Conservation (phyloP, 2,797 vertebrate species). For the Dendrocincla fuliginosa region DNA sequence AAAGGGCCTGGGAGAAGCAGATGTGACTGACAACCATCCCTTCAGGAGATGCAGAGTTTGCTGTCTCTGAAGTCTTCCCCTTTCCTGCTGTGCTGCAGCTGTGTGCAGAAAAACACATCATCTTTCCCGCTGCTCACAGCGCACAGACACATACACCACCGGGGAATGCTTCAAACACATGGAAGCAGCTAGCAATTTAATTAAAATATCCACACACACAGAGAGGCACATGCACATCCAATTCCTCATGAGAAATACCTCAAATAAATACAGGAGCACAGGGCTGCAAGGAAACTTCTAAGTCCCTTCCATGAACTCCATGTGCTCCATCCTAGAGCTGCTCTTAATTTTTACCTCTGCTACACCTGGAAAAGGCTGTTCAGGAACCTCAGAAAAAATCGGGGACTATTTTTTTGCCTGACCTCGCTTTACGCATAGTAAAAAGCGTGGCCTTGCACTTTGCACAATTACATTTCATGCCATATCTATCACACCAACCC, state of each 20-base stretch:
- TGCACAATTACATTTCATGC: not conserved
- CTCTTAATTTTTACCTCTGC: not conserved
- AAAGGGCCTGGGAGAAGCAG: not conserved
- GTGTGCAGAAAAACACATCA: not conserved
- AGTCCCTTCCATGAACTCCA: not conserved
- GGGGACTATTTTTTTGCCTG: not conserved
- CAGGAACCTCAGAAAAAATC: not conserved
- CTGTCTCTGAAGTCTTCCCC: not conserved
- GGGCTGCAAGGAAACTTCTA: not conserved
- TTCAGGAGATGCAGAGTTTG: not conserved
- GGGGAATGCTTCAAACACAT: not conserved
- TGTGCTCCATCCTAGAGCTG: not conserved
- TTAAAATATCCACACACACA: not conserved
- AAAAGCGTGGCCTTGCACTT: not conserved
- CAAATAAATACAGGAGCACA: not conserved
- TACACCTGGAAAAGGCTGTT: not conserved
- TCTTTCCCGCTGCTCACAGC: accelerated
- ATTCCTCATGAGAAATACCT: not conserved
- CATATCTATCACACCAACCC: not conserved
- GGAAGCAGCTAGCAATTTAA: slow-evolving; percentile 12
- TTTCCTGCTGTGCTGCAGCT: not conserved
- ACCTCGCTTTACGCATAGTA: not conserved
- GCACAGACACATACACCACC: not conserved
- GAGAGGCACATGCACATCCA: not conserved
- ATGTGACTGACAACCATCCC: not conserved